phyloP scores from a whole-genome alignment of 2,888 invertebrate genomes.

The Agriopis marginaria region DNA sequence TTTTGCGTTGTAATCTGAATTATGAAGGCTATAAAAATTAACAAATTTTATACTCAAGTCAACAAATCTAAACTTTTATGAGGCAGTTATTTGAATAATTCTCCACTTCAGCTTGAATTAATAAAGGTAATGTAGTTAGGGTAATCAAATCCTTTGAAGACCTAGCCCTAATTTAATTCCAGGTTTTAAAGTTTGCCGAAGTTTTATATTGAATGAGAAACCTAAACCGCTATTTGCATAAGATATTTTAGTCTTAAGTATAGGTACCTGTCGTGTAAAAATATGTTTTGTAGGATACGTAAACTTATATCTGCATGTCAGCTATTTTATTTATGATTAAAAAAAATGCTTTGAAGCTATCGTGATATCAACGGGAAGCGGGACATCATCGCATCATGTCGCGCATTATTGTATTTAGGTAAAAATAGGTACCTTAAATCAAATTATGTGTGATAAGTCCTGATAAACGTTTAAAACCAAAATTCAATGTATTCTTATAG shows the following conservation, averaged over 20 bases:
- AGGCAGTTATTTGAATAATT: slow-evolving; percentile 5
- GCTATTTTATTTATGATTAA: too few relatives aligned
- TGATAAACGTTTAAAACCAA: too few relatives aligned
- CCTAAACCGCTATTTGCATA: background rate
- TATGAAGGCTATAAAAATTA: background rate
- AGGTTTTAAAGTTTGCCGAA: background rate
- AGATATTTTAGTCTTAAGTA: background rate
- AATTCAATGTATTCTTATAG: too few relatives aligned
- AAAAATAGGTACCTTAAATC: too few relatives aligned
- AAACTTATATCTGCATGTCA: background rate
- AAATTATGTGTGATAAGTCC: too few relatives aligned
- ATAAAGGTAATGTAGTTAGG: slow-evolving; percentile 10
- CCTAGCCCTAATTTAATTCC: slow-evolving; percentile 14
- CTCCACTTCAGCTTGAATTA: slow-evolving; percentile 13
- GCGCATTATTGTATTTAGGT: too few relatives aligned
- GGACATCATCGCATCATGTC: too few relatives aligned
- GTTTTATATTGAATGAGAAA: too few relatives aligned
- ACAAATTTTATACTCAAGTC: background rate
- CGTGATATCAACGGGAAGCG: too few relatives aligned
- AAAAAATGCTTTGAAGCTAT: too few relatives aligned
- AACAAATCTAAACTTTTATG: background rate
- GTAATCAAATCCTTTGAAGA: slow-evolving; percentile 3
- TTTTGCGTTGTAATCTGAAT: background rate
- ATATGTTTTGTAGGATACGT: too few relatives aligned
- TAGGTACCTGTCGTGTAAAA: too few relatives aligned